phyloP scores from a whole-genome alignment of 2,888 invertebrate genomes.

The Acanthopleura granulata region DNA sequence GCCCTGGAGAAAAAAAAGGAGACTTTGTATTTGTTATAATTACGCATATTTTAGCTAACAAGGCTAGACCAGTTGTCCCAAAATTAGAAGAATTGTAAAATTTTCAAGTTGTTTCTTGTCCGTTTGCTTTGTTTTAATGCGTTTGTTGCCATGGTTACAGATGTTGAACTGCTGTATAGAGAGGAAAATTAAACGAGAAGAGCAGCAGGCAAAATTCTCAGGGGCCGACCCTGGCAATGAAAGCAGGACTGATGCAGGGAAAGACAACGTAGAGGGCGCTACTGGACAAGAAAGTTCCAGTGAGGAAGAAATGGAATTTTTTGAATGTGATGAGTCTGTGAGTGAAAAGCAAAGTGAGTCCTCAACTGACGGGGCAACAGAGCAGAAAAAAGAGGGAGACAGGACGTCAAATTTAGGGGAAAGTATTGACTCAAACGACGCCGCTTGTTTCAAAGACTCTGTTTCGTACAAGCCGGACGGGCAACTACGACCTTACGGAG shows the following conservation, averaged over 20 bases:
- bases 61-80: too few species aligned
- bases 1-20: too few species aligned
- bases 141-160: constrained; percentile 51
- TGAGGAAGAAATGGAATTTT: constrained; percentile 63
- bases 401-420: constrained; percentile 21
- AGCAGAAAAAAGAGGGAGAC: constrained; percentile 29
- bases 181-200: constrained; percentile 69
- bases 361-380: neutral
- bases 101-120: too few species aligned
- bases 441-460: constrained; percentile 41
- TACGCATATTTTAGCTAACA: too few species aligned
- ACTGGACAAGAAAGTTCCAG: constrained; percentile 30
- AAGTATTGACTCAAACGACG: constrained; percentile 34
- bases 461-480: constrained; percentile 75
- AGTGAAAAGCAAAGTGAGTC: neutral
- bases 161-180: constrained; percentile 77
- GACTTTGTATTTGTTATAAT: too few species aligned
- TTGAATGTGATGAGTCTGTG: constrained; percentile 57
- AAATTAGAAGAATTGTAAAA: too few species aligned
- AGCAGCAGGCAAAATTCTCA: constrained; percentile 12
- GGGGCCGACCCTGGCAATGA: neutral
- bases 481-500: constrained; percentile 78
- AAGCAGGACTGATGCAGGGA: neutral
- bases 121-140: neutral
- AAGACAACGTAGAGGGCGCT: constrained; percentile 2